phyloP scores from a whole-genome alignment of 2,888 invertebrate species.

The Nipponacmea schrenckii region DNA sequence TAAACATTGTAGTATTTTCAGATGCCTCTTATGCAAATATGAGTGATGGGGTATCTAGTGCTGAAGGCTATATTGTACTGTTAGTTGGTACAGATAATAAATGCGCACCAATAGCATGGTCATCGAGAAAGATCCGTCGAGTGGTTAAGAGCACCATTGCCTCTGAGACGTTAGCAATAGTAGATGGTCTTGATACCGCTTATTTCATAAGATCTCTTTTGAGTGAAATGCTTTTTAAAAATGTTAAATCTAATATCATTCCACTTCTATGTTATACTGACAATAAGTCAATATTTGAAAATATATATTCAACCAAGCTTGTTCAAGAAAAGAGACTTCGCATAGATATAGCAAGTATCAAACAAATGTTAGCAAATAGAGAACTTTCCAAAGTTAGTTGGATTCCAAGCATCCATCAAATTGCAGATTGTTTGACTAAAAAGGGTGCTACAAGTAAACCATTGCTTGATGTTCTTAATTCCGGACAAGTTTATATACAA shows the following conservation, averaged over 20 bases:
- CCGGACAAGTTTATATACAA: background rate
- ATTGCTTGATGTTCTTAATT: conserved; percentile 22
- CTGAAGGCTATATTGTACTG: too few relatives aligned
- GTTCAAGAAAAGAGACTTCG: too few relatives aligned
- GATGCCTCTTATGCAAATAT: conserved; percentile 18
- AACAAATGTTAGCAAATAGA: too few relatives aligned
- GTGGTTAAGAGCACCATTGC: conserved; percentile 36
- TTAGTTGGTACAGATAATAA: too few relatives aligned
- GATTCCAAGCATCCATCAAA: conserved; percentile 25
- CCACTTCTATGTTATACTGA: too few relatives aligned
- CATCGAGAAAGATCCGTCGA: too few relatives aligned
- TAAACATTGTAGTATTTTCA: conserved; percentile 27
- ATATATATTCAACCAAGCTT: too few relatives aligned
- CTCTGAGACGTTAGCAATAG: conserved; percentile 32
- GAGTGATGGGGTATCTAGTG: too few relatives aligned
- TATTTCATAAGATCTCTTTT: conserved; percentile 27
- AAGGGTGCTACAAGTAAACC: conserved; percentile 24
- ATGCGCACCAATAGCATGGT: conserved; percentile 29
- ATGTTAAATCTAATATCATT: too few relatives aligned
- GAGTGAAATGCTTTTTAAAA: conserved; percentile 24
- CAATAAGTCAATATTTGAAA: too few relatives aligned
- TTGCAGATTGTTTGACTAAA: conserved; percentile 30
- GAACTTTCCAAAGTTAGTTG: conserved; percentile 17
- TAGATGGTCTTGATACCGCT: conserved; percentile 29
- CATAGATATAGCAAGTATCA: too few relatives aligned